Evolutionary conservation across 1,140 invertebrate genomes (phyloP).

Genomic region (Glomeris maerens): DNA sequence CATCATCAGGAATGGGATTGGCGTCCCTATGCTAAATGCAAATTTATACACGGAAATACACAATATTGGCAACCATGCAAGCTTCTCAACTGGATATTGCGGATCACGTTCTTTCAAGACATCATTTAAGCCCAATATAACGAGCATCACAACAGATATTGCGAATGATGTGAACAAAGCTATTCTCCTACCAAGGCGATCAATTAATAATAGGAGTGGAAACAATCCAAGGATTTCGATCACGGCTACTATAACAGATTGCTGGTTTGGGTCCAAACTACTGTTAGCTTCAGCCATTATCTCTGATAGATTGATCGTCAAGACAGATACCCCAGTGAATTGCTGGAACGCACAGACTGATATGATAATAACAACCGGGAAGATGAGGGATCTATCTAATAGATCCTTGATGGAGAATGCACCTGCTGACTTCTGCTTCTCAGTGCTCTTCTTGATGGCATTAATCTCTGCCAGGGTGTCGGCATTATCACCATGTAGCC

Average conservation of each 20-base stretch:
- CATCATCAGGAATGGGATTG: slow-evolving; percentile 88
- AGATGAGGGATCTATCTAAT: no score
- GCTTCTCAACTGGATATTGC: slow-evolving; percentile 36
- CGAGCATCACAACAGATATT: slow-evolving; percentile 56
- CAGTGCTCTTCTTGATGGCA: no score
- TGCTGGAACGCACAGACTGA: no score
- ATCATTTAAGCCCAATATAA: slow-evolving; percentile 56
- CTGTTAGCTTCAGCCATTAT: no score
- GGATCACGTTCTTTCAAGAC: slow-evolving; percentile 40
- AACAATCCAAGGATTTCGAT: slow-evolving; percentile 44
- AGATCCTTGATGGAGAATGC: no score
- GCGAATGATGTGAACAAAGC: slow-evolving; percentile 57
- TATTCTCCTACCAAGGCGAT: slow-evolving; percentile 54
- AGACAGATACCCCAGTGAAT: no score
- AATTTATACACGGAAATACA: slow-evolving; percentile 77
- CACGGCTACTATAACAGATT: slow-evolving; percentile 61
- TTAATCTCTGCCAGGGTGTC: no score
- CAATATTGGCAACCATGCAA: slow-evolving; percentile 65
- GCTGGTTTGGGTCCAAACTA: slow-evolving; percentile 39
- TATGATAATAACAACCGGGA: no score
- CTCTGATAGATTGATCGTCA: no score
- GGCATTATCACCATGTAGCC: no score
- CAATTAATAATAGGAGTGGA: slow-evolving; percentile 53
- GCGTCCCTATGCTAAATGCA: slow-evolving; percentile 79
- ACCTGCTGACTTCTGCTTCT: no score